Base-by-base conservation (phyloP, 53 echinoderm and acorn worm species). In the Crossaster papposus region DNA sequence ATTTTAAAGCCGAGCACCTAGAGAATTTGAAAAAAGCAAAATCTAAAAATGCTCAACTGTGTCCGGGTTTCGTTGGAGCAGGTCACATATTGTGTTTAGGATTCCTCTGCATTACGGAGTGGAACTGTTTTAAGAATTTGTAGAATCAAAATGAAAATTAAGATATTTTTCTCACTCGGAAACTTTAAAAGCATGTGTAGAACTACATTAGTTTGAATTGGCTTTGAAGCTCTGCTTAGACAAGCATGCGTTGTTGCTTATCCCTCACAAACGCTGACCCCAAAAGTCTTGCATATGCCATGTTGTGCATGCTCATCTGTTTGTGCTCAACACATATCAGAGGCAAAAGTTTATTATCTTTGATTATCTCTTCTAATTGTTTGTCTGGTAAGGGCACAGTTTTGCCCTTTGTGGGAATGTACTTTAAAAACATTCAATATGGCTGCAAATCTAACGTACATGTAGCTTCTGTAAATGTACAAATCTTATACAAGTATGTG, bases 301-400 rank as follows among this genome's bases (percentile, higher is more conserved):
- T 81, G 35, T 18, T 81, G 31, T 81, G 81, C 64, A 81, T 64
- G 81, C 20, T 51, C 81, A 81, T 33, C 64, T 51, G n/a, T 80
- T 22, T 35, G n/a, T 33, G 26, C 24, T 68, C 2, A 0, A 23
- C 28, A n/a, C 24, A 28, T 68, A 18, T 68, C 1, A 26, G 10
- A 68, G 4, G 0, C 68, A 68, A 28, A 68, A 68, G 68, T 68
- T 28, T 12, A 23, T 26, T 9, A 26, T 11, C 68, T 28, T n/a
- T 68, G 28, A 20, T 58, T 14, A 20, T 3, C 14, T 58, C 17
- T 20, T 58, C 17, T 17, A 58, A 20, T 58, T 2, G 3, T 58
- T 58, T 58, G 58, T 15, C 22, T 58, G 58, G 22, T 58, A 15
- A 14, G 58, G 12, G 58, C 58, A 58, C 58, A 58, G 15, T 2